Base-by-base conservation (phyloP, 2,113 vertebrate genomes). In the Chionis minor region DNA sequence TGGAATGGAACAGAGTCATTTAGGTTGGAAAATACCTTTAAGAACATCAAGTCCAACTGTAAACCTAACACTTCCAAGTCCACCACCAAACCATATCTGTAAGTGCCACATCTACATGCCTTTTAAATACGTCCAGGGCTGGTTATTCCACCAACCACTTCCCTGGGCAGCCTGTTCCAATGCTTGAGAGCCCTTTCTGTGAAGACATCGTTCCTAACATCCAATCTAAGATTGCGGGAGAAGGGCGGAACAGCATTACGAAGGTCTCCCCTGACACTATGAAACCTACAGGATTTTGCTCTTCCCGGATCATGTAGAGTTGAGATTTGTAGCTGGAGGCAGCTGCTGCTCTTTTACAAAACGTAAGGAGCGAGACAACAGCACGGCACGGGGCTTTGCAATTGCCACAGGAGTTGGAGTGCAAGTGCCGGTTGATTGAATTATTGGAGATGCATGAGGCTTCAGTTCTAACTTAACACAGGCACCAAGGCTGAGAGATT, bases 271-370 rank as follows among this genome's bases (percentile, higher is more conserved):
- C 30, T 67, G 59, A 62, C 0, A 14, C 52, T 16, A 33, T 1
- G 6, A 79, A 91, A 63, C 52, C 54, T 42, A 7, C 6, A 35
- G 72, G 51, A 38, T 65, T 91, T 83, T 83, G 67, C 23, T 51
- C 12, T 62, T 73, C 38, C n/a, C 0, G 0, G 54, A 24, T 66
- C 30, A 2, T 2, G 27, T 17, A 33, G 56, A 20, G 35, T 62
- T 55, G 38, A 14, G 38, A 8, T 35, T 19, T 42, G 42, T 40
- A 38, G 72, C 67, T 74, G 55, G 71, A 91, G 69, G 61, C 51
- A 81, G 51, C 63, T 89, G 51, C 80, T 83, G 72, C 83, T 88
- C 22, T 91, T 59, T 66, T 18, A 42, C 62, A 66, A 77, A 73
- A 27, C 6, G 19, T 4, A 62, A 62, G 47, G 2, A 82, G 70